Conservation (phyloP, 2,113 vertebrate species). For the Corvus moneduloides region DNA sequence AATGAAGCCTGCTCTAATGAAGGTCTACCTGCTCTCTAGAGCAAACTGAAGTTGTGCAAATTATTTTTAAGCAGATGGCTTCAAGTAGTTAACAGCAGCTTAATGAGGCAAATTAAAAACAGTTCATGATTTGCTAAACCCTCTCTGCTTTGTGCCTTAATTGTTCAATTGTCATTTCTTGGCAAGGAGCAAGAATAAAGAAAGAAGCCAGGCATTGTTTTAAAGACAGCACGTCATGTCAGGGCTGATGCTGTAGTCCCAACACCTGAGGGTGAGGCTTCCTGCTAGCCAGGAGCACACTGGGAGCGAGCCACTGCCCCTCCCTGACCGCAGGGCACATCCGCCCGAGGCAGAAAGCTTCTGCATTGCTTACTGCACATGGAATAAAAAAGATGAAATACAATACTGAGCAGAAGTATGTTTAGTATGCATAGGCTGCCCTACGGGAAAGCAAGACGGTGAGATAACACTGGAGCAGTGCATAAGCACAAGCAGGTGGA, state of each 20-base stretch:
- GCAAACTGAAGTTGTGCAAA: slow-evolving; percentile 1
- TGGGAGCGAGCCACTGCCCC: background rate
- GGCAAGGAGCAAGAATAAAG: background rate
- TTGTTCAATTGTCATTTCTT: slow-evolving; percentile 19
- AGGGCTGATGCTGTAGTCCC: background rate
- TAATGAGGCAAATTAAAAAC: slow-evolving; percentile 53
- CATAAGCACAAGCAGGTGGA: background rate
- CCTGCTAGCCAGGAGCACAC: background rate
- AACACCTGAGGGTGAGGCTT: background rate
- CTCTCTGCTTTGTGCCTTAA: background rate
- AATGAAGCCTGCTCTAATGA: slow-evolving; percentile 26
- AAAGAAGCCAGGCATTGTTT: background rate
- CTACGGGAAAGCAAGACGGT: rapidly evolving
- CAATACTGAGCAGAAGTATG: background rate
- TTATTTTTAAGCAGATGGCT: slow-evolving; percentile 56
- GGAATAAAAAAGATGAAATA: background rate
- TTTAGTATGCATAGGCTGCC: background rate
- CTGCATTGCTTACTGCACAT: rapidly evolving
- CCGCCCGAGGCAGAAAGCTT: rapidly evolving
- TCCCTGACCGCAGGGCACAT: background rate
- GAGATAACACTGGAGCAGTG: background rate
- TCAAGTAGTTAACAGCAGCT: slow-evolving; percentile 39
- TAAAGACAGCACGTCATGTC: background rate
- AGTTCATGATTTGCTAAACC: slow-evolving; percentile 24
- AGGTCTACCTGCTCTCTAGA: slow-evolving; percentile 38